Base-by-base conservation (phyloP, 2,888 invertebrate species). In the Darwinula stevensoni region DNA sequence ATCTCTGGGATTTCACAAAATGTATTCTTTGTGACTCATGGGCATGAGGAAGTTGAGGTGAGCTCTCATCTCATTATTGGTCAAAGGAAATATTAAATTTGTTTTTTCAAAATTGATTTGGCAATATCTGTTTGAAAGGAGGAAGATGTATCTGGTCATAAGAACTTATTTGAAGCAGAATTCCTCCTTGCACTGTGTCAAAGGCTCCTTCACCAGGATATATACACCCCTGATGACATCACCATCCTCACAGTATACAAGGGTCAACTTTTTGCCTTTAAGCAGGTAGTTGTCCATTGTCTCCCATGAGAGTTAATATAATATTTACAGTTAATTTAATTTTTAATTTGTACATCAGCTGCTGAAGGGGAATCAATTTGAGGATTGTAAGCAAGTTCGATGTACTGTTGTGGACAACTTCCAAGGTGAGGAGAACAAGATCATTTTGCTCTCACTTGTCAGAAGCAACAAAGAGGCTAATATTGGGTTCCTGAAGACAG, bases 361-460 rank as follows among this genome's bases (percentile, higher is more conserved):
- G 6, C n/a, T 9, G 22, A n/a, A 6, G 22, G n/a, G 6, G n/a
- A n/a, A 22, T n/a, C 6, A n/a, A 22, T 22, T 22, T n/a, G 9
- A 6, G 9, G n/a, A 9, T 6, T 47, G 63, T 3, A 42, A 49
- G 16, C 56, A 59, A 26, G 57, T 71, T 4, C 54, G 58, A 37
- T 59, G 71, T 14, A 59, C 63, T 1, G 63, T 65, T 1, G 65
- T 75, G 2, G 75, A 76, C 46, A 73, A 70, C 45, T 76, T 62
- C 43, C 76, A 76, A 53, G 75, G 76, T 0, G 67, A 73, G 44
- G 75, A 74, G 54, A 67, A 62, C 44, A 64, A 65, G 45, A 71
- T 76, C 42, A 65, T 76, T 32, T 56, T 78, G 39, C 49, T 78
- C 36, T 74, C 75, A 1, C 48, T 78, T 11, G 76, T 78, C 0